Evolutionary conservation across 2,113 vertebrate genomes (phyloP).

Genomic region (Syngnathus scovelli): DNA sequence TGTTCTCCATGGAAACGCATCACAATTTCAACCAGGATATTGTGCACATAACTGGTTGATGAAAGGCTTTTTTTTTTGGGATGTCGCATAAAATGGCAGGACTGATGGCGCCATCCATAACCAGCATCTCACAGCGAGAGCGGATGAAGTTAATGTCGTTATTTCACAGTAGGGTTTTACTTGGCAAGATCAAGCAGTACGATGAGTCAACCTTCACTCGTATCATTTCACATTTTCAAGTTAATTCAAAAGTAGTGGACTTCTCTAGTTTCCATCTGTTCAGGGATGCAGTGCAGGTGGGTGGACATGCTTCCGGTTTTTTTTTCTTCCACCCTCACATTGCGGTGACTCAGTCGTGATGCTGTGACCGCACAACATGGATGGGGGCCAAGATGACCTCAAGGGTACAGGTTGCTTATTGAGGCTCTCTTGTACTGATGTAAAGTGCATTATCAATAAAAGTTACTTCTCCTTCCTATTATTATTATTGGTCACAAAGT

Average conservation of each 20-base stretch:
- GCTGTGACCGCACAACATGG: constrained; percentile 52
- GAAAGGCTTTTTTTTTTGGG: constrained; percentile 18
- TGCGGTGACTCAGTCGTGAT: constrained; percentile 56
- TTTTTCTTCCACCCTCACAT: constrained; percentile 27
- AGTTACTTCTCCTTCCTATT: too few species aligned
- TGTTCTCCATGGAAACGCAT: constrained; percentile 33
- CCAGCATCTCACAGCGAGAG: constrained; percentile 31
- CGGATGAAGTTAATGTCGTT: constrained; percentile 23
- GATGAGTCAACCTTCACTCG: constrained; percentile 9
- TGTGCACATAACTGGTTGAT: constrained; percentile 11
- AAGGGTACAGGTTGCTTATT: background rate
- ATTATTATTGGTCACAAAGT: too few species aligned
- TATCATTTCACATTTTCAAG: background rate
- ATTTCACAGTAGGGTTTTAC: constrained; percentile 33
- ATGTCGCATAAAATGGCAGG: constrained; percentile 29
- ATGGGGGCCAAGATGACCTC: constrained; percentile 50
- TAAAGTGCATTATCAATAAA: too few species aligned
- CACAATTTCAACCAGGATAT: constrained; percentile 17
- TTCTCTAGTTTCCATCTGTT: constrained; percentile 15
- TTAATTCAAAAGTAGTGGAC: constrained; percentile 10
- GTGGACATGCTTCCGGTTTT: constrained; percentile 44
- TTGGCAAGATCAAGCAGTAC: background rate
- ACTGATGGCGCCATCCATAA: constrained; percentile 14
- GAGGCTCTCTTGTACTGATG: background rate
- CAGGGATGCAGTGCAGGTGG: constrained; percentile 48